Evolutionary conservation across 2,888 invertebrate species (phyloP), one percentile per base, ranked within the genome.

Genomic region (Smittia aterrima): DNA sequence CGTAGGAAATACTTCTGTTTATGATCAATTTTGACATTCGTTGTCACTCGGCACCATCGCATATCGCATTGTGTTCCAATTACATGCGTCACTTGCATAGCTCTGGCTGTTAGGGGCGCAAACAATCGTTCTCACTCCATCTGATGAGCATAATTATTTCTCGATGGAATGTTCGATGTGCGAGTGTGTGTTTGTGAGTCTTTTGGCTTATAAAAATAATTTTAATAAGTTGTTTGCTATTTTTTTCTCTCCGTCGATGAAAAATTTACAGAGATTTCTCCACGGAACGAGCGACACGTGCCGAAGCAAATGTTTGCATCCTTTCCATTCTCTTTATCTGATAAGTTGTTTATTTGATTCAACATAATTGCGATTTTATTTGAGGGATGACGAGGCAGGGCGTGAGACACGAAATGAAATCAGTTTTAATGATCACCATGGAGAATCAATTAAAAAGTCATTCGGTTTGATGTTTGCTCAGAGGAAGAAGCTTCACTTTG

Each of bases 81-180:
- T 78, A 78, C 77, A 78, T 76, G 78, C 78, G 78, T 78, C 78
- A 78, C 75, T 77, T 77, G 76, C 78, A 78, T 71, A 53, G 41
- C 70, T 25, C 20, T 32, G 16, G 53, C 24, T 68, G 68, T 16
- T 24, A n/a, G 32, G 53, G 53, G 32, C 25, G 70, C 70, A 71
- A 71, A 71, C 70, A 54, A 71, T 68, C 38, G 24, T 68, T 58
- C n/a, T 58, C 58, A 22, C 18, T 71, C 27, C 22, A 71, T 71
- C 38, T 71, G 70, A 71, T 71, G 54, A 71, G 70, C 47, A 71
- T 71, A 71, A 71, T 71, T 71, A 54, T 32, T 71, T 54, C n/a
- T 54, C 6, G n/a, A n/a, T 47, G 20, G 41, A 18, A 1, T 4
- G 40, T 11, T 13, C 13, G n/a, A 1, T 9, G 18, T 16, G 25